Evolutionary conservation across 1,140 invertebrate genomes (phyloP), one percentile per base, ranked within the genome.

Genomic region (Latrodectus geometricus): DNA sequence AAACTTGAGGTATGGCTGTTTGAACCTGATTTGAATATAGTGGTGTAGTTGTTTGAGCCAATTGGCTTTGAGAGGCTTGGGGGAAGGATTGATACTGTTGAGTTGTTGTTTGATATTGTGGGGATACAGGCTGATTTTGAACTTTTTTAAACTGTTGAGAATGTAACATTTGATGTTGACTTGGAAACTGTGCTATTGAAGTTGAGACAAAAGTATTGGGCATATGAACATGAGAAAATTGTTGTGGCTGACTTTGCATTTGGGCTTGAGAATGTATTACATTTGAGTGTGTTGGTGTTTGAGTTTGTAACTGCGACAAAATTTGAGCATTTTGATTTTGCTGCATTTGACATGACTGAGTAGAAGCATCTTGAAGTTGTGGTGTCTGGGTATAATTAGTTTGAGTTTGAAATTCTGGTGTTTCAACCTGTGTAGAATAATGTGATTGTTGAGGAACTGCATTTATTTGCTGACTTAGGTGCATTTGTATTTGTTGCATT

Each of bases 271-370:
- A n/a, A 66, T 65, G 48, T 35, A 78, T 8, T 9, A 66, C 23
- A 35, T 70, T 21, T 21, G 54, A 11, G 11, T 61, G 54, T 14
- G 54, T 61, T 11, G 54, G 54, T 61, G n/a, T 11, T 70, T 70
- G 68, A 15, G n/a, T 70, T 70, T 70, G 68, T 21, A 15, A 2
- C 11, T 70, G 68, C 9, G 11, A 21, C n/a, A 35, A 9, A 49
- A n/a, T n/a, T 78, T 65, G 54, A 17, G 54, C 65, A 70, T 68
- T 78, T n/a, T 77, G 89, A 90, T 87, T 92, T 90, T 93, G 92
- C 68, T 93, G 92, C 17, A 91, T 90, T 48, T 91, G 92, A 35
- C 92, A 90, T 15, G 92, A 92, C 86, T 93, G 93, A 0, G 91
- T 88, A 54, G 89, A 90, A 70, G 90, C 90, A 85, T 92, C 91